Evolutionary conservation across 2,888 invertebrate species (phyloP), one percentile per base, ranked within the genome.

Genomic region (Nomada fabriciana): DNA sequence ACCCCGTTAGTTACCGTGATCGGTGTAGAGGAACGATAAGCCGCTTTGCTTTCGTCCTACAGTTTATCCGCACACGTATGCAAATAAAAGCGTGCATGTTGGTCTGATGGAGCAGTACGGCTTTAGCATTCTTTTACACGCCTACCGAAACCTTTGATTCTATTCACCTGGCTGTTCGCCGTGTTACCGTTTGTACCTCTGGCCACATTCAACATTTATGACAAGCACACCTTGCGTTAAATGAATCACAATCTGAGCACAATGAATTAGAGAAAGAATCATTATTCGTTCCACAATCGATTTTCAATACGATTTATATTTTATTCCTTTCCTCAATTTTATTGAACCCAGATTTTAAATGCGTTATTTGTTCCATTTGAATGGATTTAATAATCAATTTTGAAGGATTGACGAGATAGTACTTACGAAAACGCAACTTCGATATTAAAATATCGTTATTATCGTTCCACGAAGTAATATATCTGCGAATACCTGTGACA

Each of bases 31-130:
- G 10, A 50, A 65, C 65, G 72, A 75, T 82, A 82, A 82, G 76
- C 80, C 76, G 80, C 70, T 76, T 80, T 76, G 63, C 67, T 69
- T 72, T 73, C 65, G 80, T 64, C 64, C 59, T 59, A 52, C 69
- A 43, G 65, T 61, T 79, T 80, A 82, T 76, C 73, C 52, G 25
- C 68, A 29, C 64, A 60, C 69, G 53, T 55, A 67, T 71, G 74
- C 67, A 82, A 82, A 82, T 59, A 72, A 68, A 76, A 63, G 13
- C 61, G 70, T 55, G 42, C 65, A 76, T 29, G 50, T 36, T 1
- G 57, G 11, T 42, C 59, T 29, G 68, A 64, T 68, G 59, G 63
- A 68, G 68, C 57, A 72, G 29, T 63, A 25, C 13, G 13, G 20
- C 23, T 29, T 59, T 60, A 36, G 42, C 57, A 43, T 70, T 52